phyloP scores from a whole-genome alignment of 2,797 vertebrate genomes.

The Tauraco hartlaubi region DNA sequence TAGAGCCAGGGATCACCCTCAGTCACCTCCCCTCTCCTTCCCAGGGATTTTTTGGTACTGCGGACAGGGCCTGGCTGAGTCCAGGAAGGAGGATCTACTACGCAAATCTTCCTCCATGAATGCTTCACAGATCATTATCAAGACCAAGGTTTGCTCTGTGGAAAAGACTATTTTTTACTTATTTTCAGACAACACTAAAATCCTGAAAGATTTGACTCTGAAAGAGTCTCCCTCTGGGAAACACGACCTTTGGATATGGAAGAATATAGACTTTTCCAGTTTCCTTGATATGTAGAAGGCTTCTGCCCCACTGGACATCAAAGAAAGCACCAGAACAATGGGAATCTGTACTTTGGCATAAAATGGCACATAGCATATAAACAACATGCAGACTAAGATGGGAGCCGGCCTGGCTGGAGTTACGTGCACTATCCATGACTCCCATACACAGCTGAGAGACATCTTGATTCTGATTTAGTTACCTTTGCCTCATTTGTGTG shows the following conservation, averaged over 20 bases:
- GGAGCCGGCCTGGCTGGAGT: not conserved
- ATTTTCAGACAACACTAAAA: not conserved
- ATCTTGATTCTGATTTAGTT: not conserved
- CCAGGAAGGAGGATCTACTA: not conserved
- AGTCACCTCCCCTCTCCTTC: not conserved
- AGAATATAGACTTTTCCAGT: conserved; percentile 9
- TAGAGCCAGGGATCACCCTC: not conserved
- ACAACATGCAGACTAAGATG: not conserved
- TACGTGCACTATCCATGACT: not conserved
- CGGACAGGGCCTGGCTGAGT: not conserved
- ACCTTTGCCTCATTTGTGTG: not conserved
- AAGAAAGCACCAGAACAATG: not conserved
- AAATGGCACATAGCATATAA: not conserved
- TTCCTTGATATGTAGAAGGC: not conserved
- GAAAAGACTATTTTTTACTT: not conserved
- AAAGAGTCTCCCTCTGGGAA: not conserved
- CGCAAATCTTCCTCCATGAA: not conserved
- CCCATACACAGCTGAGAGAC: not conserved
- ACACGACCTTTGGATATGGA: not conserved
- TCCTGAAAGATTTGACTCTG: not conserved
- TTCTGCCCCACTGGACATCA: not conserved
- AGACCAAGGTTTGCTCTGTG: not conserved
- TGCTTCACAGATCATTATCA: not conserved
- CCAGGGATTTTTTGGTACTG: not conserved
- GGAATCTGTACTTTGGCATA: conserved; percentile 48